Evolutionary conservation across 2,113 vertebrate genomes (phyloP).

Genomic region (Austrofundulus limnaeus): DNA sequence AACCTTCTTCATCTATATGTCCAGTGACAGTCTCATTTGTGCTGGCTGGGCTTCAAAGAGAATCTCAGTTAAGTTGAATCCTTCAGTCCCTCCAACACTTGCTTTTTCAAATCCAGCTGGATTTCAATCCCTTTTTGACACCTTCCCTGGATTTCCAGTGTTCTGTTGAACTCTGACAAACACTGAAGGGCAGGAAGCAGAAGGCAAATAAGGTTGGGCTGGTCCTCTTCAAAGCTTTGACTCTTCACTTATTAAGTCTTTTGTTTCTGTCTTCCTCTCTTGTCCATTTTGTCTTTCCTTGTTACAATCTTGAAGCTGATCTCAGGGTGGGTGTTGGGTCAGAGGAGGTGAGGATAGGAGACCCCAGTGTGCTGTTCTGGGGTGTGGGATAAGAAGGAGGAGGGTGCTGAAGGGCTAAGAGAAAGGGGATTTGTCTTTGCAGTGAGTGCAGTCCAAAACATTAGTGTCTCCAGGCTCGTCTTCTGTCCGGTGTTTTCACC

Average conservation of each 20-base stretch:
- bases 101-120: conserved; percentile 15
- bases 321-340: conserved; percentile 43
- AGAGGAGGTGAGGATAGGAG: background rate
- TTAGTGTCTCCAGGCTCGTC: conserved; percentile 73
- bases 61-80: conserved; percentile 46
- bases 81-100: background rate
- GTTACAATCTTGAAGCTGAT: conserved; percentile 72
- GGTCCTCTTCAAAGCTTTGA: conserved; percentile 28
- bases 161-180: conserved; percentile 10
- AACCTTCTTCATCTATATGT: conserved; percentile 6
- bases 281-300: conserved; percentile 4
- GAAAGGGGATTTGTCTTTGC: background rate
- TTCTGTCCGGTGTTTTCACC: conserved; percentile 73
- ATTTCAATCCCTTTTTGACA: conserved; percentile 1
- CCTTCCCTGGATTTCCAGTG: conserved; percentile 8
- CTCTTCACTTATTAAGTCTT: conserved; percentile 35
- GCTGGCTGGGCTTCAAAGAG: conserved; percentile 43
- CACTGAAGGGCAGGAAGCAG: conserved; percentile 27
- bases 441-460: background rate
- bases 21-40: conserved; percentile 11
- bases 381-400: background rate
- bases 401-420: background rate
- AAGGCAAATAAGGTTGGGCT: conserved; percentile 26
- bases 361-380: conserved; percentile 58
- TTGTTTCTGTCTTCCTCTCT: conserved; percentile 3